Conservation (phyloP, 2,113 vertebrate genomes). For the Nesoenas mayeri region DNA sequence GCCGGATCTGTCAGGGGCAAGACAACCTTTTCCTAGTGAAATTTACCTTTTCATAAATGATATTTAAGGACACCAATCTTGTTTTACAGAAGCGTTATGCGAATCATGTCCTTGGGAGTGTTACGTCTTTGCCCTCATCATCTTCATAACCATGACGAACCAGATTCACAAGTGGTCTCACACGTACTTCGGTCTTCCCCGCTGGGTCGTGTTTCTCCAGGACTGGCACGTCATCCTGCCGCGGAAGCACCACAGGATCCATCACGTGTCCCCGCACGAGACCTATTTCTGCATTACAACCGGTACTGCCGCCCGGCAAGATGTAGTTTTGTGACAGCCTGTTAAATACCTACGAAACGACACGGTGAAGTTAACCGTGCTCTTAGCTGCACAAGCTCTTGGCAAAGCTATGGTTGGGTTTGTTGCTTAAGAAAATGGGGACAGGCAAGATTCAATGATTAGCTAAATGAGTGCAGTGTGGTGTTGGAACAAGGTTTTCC, state of each 20-base stretch:
- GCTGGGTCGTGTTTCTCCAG: slow-evolving; percentile 90
- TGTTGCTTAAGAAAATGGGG: neutral
- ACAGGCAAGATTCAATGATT: too few species aligned
- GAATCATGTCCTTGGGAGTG: slow-evolving; percentile 89
- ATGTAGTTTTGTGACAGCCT: neutral
- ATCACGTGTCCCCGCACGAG: slow-evolving; percentile 96
- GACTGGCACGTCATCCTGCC: slow-evolving; percentile 95
- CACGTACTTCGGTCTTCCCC: slow-evolving; percentile 93
- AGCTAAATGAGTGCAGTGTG: too few species aligned
- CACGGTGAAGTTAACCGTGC: neutral
- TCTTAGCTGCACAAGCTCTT: neutral
- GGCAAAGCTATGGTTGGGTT: neutral
- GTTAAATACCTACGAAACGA: neutral
- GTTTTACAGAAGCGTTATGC: slow-evolving; percentile 82
- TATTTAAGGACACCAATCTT: neutral
- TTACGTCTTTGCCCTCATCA: slow-evolving; percentile 88
- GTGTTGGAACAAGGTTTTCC: neutral
- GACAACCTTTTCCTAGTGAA: neutral
- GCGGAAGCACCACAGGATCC: slow-evolving; percentile 94
- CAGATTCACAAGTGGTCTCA: slow-evolving; percentile 99
- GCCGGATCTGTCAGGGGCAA: neutral
- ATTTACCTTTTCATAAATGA: neutral
- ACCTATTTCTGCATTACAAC: slow-evolving; percentile 99
- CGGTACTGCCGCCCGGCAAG: slow-evolving; percentile 71
- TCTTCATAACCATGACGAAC: slow-evolving; percentile 97